Conservation (phyloP, 2,888 invertebrate genomes). For the Drosophila kambysellisi region DNA sequence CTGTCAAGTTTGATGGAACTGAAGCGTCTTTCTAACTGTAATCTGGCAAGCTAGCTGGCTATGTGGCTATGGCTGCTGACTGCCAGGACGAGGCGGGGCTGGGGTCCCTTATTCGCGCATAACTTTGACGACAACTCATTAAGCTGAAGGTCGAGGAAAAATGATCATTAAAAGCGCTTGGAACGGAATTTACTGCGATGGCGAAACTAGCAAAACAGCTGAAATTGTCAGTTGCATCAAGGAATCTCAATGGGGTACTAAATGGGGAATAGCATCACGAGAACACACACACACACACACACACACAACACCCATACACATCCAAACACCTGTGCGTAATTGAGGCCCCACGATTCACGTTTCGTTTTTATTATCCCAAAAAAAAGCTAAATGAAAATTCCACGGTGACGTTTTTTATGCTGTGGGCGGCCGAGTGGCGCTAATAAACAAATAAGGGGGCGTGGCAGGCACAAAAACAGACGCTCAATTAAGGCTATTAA, state of each 20-base stretch:
- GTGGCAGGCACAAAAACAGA: conserved; percentile 66
- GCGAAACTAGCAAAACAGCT: conserved; percentile 9
- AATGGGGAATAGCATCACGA: conserved; percentile 35
- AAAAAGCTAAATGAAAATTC: conserved; percentile 77
- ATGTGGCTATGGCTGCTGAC: background rate
- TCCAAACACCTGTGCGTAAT: conserved; percentile 40
- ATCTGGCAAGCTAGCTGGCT: background rate
- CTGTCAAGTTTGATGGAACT: background rate
- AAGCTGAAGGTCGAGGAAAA: conserved; percentile 37
- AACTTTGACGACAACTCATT: conserved; percentile 51
- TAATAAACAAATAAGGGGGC: conserved; percentile 81
- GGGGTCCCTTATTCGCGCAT: conserved; percentile 12
- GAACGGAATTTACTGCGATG: conserved; percentile 46
- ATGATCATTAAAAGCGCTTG: conserved; percentile 41
- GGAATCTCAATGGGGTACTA: conserved; percentile 57
- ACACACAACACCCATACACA: background rate
- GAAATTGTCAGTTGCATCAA: conserved; percentile 53
- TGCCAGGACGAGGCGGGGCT: background rate
- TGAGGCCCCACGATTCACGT: conserved; percentile 55
- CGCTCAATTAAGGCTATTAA: conserved; percentile 81
- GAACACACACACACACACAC: conserved; percentile 17
- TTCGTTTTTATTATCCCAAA: conserved; percentile 70
- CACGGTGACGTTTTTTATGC: conserved; percentile 67
- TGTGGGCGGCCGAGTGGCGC: conserved; percentile 44
- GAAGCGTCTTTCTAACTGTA: background rate